Conservation (phyloP, 2,113 vertebrate species). For the Cranoglanis bouderius region DNA sequence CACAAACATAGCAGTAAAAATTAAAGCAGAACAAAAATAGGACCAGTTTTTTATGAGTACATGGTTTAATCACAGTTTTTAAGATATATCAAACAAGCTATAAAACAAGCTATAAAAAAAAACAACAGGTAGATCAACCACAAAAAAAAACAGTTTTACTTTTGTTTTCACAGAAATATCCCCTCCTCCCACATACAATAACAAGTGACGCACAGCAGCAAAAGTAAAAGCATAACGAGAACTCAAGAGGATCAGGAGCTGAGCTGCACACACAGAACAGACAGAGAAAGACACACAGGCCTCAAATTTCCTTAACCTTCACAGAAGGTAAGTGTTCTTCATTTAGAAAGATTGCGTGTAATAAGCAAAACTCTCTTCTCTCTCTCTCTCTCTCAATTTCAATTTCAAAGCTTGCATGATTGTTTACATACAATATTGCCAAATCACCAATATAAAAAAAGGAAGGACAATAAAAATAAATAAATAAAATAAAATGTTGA, state of each 20-base stretch:
- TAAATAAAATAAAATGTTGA: no score
- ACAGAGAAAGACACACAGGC: neutral
- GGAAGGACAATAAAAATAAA: no score
- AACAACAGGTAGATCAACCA: no score
- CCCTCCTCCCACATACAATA: no score
- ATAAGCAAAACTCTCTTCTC: neutral
- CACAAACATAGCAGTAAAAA: no score
- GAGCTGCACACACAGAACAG: constrained; percentile 33
- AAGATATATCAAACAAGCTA: no score
- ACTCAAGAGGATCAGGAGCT: constrained; percentile 28
- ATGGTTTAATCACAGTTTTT: no score
- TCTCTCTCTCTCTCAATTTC: neutral
- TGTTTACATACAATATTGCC: no score
- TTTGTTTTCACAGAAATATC: neutral
- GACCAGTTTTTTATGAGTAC: no score
- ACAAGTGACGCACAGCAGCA: neutral
- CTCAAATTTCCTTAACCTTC: neutral
- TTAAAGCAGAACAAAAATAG: no score
- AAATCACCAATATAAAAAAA: neutral
- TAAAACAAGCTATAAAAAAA: no score
- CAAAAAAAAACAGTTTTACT: no score
- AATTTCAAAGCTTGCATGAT: neutral
- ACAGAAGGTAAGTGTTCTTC: constrained; percentile 1
- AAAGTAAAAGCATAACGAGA: neutral
- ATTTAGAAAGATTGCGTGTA: neutral